Evolutionary conservation across 2,797 vertebrate species (phyloP).

Genomic region (Gymnothorax javanicus): DNA sequence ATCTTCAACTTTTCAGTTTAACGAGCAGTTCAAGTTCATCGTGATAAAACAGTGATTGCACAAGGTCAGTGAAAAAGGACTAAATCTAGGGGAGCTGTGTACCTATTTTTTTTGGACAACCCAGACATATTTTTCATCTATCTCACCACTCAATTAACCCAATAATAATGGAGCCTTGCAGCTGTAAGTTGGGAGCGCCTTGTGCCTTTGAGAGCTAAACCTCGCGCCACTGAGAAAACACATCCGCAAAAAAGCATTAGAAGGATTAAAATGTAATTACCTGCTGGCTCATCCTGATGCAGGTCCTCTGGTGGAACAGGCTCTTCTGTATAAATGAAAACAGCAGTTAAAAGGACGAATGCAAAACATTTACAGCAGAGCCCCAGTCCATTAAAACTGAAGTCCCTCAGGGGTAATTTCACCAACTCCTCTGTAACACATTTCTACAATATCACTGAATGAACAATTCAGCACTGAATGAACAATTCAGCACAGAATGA

Average conservation of each 20-base stretch:
- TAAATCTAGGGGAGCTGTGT: background rate
- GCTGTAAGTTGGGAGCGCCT: background rate
- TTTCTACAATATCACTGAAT: background rate
- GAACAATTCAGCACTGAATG: background rate
- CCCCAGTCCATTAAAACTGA: background rate
- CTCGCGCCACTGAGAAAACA: background rate
- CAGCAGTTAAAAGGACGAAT: background rate
- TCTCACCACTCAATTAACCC: background rate
- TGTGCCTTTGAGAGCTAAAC: background rate
- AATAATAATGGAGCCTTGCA: background rate
- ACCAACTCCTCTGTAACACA: background rate
- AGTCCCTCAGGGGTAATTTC: background rate
- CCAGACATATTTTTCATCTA: background rate
- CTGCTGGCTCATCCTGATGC: slow-evolving; percentile 61
- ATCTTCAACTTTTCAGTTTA: background rate
- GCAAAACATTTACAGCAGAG: background rate
- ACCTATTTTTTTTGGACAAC: background rate
- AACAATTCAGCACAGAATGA: background rate
- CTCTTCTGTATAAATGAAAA: slow-evolving; percentile 48
- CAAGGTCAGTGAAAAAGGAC: background rate
- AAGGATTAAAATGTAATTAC: slow-evolving; percentile 47
- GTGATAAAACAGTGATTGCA: background rate
- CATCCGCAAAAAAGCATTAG: background rate
- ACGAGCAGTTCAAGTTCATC: background rate
- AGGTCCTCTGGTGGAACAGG: slow-evolving; percentile 53